Evolutionary conservation across 2,888 invertebrate genomes (phyloP).

Genomic region (Tetrapedia diversipes): DNA sequence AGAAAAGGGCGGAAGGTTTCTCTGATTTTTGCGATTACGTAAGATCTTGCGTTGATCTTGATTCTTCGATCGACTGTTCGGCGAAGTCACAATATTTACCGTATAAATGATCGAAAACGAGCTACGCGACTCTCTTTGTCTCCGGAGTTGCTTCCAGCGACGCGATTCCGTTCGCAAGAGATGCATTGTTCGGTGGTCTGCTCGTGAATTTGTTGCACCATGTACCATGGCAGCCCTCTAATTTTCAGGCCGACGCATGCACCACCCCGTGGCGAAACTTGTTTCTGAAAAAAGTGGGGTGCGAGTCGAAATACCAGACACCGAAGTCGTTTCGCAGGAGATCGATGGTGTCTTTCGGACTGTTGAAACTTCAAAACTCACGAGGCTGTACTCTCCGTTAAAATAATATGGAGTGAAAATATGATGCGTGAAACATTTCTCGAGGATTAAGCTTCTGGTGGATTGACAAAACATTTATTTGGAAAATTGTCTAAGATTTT

Average conservation of each 20-base stretch:
- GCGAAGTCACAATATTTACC: slow-evolving; percentile 76
- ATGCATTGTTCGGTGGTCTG: slow-evolving; percentile 67
- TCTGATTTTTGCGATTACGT: too few relatives aligned
- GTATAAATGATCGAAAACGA: slow-evolving; percentile 74
- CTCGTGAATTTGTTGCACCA: slow-evolving; percentile 72
- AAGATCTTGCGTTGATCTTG: too few relatives aligned
- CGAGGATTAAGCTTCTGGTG: too few relatives aligned
- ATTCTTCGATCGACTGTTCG: slow-evolving; percentile 42
- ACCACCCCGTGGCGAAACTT: slow-evolving; percentile 41
- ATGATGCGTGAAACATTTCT: too few relatives aligned
- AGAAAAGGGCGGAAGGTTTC: too few relatives aligned
- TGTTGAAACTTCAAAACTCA: slow-evolving; percentile 1
- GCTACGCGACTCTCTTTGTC: background rate
- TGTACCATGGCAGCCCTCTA: slow-evolving; percentile 47
- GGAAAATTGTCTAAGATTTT: too few relatives aligned
- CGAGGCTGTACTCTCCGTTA: background rate
- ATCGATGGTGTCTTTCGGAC: slow-evolving; percentile 40
- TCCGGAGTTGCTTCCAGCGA: slow-evolving; percentile 23
- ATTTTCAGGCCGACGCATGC: slow-evolving; percentile 32
- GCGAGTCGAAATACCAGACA: slow-evolving; percentile 37
- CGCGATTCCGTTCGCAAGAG: slow-evolving; percentile 25
- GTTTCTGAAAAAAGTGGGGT: slow-evolving; percentile 42
- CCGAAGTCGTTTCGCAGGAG: slow-evolving; percentile 32
- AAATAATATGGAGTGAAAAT: too few relatives aligned
- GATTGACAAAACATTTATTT: too few relatives aligned